Conservation (phyloP, 2,888 invertebrate genomes). For the Aelia acuminata region DNA sequence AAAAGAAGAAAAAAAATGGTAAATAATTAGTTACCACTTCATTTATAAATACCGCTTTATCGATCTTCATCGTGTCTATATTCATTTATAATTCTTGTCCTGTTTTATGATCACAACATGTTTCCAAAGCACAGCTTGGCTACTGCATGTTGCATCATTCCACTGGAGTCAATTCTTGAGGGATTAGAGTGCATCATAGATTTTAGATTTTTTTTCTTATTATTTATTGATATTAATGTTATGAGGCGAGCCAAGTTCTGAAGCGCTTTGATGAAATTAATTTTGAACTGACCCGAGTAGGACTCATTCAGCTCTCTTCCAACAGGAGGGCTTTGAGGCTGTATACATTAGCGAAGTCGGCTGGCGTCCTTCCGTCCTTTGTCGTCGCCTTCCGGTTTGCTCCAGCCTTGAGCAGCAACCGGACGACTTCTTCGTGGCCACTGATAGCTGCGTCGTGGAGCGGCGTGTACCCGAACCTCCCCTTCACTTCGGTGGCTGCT, state of each 20-base stretch:
- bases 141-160: background rate
- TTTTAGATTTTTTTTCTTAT: too few relatives aligned
- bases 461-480: background rate
- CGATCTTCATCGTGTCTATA: too few relatives aligned
- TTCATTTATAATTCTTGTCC: too few relatives aligned
- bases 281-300: too few relatives aligned
- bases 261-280: too few relatives aligned
- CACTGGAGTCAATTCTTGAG: background rate
- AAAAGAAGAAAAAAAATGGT: too few relatives aligned
- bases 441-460: constrained; percentile 1
- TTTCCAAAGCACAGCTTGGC: background rate
- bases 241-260: too few relatives aligned
- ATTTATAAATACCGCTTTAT: too few relatives aligned
- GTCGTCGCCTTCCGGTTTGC: background rate
- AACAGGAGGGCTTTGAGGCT: background rate
- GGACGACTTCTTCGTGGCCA: background rate
- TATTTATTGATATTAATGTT: too few relatives aligned
- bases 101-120: too few relatives aligned
- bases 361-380: background rate
- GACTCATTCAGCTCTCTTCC: background rate
- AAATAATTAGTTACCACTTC: too few relatives aligned
- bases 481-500: background rate
- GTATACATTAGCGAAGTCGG: background rate
- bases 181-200: too few relatives aligned
- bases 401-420: background rate